A percentile compares a stretch with the other conserved stretches of the same genome.
These are phyloP conservation scores for Aspidiotus rigidus DNA, from an alignment of 2,888 invertebrate species.

Conservation along the genomic window DNA sequence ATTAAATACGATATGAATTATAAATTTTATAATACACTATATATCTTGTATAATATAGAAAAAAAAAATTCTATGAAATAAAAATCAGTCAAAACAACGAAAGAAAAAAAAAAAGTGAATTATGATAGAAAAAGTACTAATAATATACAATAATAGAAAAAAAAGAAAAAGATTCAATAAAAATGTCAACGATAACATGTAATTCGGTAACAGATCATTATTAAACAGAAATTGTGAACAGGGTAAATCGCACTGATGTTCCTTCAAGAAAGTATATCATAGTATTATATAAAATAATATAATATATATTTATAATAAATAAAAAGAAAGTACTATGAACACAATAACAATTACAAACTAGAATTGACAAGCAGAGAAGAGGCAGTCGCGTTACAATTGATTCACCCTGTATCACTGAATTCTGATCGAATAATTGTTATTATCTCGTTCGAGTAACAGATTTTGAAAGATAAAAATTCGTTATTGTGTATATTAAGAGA, in stretches of 20 bases:
- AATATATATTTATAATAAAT: neutral
- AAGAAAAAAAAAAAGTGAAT: constrained; percentile 9
- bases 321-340: neutral
- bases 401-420: too few species aligned
- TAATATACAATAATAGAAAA: neutral
- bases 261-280: neutral
- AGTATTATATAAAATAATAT: too few species aligned
- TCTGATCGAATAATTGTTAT: too few species aligned
- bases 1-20: constrained; percentile 8
- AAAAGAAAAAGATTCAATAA: neutral
- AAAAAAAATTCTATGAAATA: neutral
- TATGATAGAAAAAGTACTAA: neutral
- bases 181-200: constrained; percentile 1
- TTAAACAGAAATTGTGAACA: constrained; percentile 11
- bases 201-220: constrained; percentile 13
- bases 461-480: too few species aligned
- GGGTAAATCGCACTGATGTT: neutral
- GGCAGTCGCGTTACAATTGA: too few species aligned
- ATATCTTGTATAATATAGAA: neutral
- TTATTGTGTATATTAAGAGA: too few species aligned
- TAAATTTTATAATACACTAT: neutral
- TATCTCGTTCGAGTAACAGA: too few species aligned
- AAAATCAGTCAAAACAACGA: constrained; percentile 16
- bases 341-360: neutral
- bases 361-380: neutral